phyloP scores from a whole-genome alignment of 2,113 vertebrate species.

The Mugil cephalus region DNA sequence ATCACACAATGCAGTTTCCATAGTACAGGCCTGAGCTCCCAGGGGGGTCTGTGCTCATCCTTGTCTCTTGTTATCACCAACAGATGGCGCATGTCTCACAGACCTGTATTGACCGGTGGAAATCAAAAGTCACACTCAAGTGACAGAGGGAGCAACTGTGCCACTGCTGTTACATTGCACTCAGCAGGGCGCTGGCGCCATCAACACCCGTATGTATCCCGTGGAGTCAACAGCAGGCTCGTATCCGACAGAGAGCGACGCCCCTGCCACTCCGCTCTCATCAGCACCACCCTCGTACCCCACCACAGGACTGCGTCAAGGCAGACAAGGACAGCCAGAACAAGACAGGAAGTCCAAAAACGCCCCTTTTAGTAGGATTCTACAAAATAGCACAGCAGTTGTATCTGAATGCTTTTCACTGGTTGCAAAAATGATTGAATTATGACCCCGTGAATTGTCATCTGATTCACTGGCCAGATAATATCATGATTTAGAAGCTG shows the following conservation, averaged over 20 bases:
- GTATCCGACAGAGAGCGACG: slow-evolving; percentile 46
- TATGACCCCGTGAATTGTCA: no score
- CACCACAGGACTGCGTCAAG: slow-evolving; percentile 42
- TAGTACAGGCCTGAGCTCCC: slow-evolving; percentile 6
- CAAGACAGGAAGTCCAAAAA: slow-evolving; percentile 38
- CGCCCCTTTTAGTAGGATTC: background rate
- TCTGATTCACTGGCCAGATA: no score
- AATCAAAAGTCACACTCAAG: slow-evolving; percentile 27
- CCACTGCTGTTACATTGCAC: slow-evolving; percentile 36
- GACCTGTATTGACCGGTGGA: slow-evolving; percentile 3
- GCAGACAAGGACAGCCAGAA: background rate
- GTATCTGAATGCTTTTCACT: no score
- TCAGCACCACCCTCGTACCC: slow-evolving; percentile 72
- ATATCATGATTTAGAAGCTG: no score
- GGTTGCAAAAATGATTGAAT: no score
- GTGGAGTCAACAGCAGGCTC: slow-evolving; percentile 45
- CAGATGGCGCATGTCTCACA: slow-evolving; percentile 53
- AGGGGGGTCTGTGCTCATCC: slow-evolving; percentile 26
- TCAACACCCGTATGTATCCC: slow-evolving; percentile 7
- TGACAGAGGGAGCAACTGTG: slow-evolving; percentile 1
- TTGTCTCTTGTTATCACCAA: slow-evolving; percentile 31
- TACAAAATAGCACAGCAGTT: no score
- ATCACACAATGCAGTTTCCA: no score
- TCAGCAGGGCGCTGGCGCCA: slow-evolving; percentile 26
- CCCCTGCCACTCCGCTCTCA: slow-evolving; percentile 63